Conservation (phyloP, 2,113 vertebrate species). For the Phocoena sinus region DNA sequence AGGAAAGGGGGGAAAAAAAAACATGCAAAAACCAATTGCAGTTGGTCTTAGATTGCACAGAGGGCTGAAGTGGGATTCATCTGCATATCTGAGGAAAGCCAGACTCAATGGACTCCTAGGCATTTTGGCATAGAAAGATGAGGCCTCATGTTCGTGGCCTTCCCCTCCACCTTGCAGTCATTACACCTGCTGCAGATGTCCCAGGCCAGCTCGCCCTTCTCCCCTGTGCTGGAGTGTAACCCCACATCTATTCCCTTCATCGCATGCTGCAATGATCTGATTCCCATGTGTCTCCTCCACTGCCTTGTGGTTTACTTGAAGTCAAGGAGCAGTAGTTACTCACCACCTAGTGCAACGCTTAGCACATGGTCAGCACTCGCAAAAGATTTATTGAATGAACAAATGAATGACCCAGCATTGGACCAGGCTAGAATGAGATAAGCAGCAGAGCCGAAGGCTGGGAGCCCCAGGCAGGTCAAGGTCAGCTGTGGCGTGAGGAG, state of each 20-base stretch:
- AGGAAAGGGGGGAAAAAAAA: background rate
- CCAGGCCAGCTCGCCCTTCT: background rate
- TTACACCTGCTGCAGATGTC: background rate
- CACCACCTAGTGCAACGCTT: background rate
- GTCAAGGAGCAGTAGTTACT: background rate
- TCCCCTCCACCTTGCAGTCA: background rate
- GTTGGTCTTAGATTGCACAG: background rate
- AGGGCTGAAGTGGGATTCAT: background rate
- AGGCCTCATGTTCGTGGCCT: background rate
- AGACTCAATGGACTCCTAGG: background rate
- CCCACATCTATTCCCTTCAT: background rate
- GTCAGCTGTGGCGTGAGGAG: background rate
- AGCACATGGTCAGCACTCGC: background rate
- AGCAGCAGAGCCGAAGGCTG: background rate
- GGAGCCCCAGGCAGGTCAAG: background rate
- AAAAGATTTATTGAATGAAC: background rate
- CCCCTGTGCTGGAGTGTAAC: too few species aligned
- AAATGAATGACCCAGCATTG: background rate
- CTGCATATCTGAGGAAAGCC: background rate
- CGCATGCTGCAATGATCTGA: rapidly evolving
- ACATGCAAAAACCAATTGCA: background rate
- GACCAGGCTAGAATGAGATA: background rate
- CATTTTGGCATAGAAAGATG: background rate
- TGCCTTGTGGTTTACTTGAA: background rate
- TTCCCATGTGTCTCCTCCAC: background rate